Conservation (phyloP, 2,797 vertebrate species). For the Telmatherina bonti region DNA sequence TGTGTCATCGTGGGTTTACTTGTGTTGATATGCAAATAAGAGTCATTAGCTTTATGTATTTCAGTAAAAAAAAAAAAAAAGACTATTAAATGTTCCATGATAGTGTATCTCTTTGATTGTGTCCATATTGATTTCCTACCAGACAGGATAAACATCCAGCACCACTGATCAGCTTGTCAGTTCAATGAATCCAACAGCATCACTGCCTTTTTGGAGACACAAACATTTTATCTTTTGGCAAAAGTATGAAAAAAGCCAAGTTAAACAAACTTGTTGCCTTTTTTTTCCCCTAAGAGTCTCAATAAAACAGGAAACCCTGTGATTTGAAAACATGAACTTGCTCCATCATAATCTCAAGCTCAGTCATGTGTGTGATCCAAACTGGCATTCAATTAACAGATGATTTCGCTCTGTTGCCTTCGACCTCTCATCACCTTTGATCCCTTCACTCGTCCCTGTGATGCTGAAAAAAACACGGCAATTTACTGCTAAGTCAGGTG, state of each 20-base stretch:
- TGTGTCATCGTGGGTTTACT: neutral
- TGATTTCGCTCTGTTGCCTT: constrained; percentile 45
- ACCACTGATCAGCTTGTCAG: constrained; percentile 6
- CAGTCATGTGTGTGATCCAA: constrained; percentile 75
- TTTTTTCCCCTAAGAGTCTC: neutral
- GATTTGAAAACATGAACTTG: constrained; percentile 23
- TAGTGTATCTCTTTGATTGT: constrained; percentile 12
- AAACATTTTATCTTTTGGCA: neutral
- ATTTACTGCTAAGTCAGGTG: neutral
- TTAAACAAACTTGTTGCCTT: neutral
- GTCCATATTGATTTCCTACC: constrained; percentile 28
- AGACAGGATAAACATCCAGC: constrained; percentile 27
- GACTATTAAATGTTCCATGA: constrained; percentile 3
- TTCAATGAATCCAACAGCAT: constrained; percentile 2
- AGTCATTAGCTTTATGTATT: constrained; percentile 1
- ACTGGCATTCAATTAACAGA: constrained; percentile 80
- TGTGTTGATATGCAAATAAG: constrained; percentile 7
- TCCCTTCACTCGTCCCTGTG: neutral
- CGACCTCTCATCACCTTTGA: constrained; percentile 14
- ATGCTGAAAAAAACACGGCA: constrained; percentile 13
- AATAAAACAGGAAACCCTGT: neutral
- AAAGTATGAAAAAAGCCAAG: neutral
- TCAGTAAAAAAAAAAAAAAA: constrained; percentile 34
- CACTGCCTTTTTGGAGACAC: neutral
- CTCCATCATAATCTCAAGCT: constrained; percentile 36